Percentiles rank a stretch among this genome's conserved stretches.
These are phyloP conservation scores for Ophiodon elongatus DNA, from an alignment of 2,113 vertebrate genomes.

Conservation along the genomic window DNA sequence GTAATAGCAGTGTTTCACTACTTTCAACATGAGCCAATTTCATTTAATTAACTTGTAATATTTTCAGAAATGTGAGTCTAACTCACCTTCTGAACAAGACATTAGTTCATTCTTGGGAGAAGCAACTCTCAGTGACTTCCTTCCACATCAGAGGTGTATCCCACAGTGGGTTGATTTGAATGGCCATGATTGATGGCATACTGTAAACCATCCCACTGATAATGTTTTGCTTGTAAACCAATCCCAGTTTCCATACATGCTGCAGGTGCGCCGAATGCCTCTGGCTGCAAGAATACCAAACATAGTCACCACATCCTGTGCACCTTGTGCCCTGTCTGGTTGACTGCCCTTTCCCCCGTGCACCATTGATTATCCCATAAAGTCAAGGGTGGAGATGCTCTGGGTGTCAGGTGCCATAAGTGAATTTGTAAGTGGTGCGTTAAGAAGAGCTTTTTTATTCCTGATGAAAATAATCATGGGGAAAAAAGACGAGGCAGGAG, in stretches of 20 bases:
- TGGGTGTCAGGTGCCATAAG: constrained; percentile 23
- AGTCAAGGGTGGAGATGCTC: constrained; percentile 33
- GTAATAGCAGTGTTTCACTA: neutral
- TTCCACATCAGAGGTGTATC: neutral
- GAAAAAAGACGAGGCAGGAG: neutral
- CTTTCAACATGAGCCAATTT: neutral
- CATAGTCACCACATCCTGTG: constrained; percentile 61
- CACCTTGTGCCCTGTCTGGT: constrained; percentile 34
- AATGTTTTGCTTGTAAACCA: constrained; percentile 37
- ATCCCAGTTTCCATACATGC: constrained; percentile 31
- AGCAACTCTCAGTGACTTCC: neutral
- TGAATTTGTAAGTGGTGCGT: fast-evolving
- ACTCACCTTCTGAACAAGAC: neutral
- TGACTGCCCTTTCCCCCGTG: constrained; percentile 47
- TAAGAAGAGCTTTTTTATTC: constrained; percentile 3
- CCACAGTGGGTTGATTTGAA: neutral
- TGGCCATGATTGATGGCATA: constrained; percentile 29
- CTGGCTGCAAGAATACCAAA: constrained; percentile 43
- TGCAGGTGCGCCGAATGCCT: constrained; percentile 35
- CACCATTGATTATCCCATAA: constrained; percentile 43
- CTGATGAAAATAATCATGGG: neutral
- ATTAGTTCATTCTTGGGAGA: neutral
- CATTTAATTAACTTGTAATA: neutral
- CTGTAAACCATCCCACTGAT: constrained; percentile 18
- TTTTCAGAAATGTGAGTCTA: constrained; percentile 1